Evolutionary conservation across 2,797 vertebrate genomes (phyloP).

Genomic region (Gallinago stenura): DNA sequence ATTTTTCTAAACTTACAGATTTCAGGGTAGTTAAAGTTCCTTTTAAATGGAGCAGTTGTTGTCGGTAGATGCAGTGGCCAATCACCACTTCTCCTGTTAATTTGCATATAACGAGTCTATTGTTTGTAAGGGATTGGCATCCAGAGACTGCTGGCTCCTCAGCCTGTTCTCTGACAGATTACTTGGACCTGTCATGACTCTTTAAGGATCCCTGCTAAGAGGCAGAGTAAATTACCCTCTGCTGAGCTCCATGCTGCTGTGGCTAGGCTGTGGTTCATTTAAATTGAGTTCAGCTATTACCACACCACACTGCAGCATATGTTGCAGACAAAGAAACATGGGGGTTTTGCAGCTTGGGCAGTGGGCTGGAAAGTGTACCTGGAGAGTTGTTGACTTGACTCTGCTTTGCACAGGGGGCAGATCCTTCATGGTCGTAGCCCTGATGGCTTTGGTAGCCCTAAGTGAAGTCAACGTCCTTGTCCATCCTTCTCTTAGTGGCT

Average conservation of each 20-base stretch:
- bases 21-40: not conserved
- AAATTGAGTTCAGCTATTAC: conserved; percentile 23
- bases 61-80: not conserved
- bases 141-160: conserved; percentile 48
- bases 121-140: conserved; percentile 53
- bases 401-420: not conserved
- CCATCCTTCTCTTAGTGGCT: not conserved
- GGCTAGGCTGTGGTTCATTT: conserved; percentile 49
- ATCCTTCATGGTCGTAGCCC: not conserved
- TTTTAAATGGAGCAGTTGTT: not conserved
- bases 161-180: conserved; percentile 56
- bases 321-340: not conserved
- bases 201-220: conserved; percentile 63
- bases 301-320: not conserved
- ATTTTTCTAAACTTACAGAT: not conserved
- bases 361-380: not conserved
- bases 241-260: conserved; percentile 46
- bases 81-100: conserved; percentile 43
- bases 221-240: conserved; percentile 61
- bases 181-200: conserved; percentile 62
- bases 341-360: not conserved
- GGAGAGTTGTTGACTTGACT: not conserved
- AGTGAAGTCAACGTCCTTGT: not conserved
- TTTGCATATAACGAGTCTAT: conserved; percentile 60
- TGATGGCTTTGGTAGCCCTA: not conserved